Conservation (phyloP, 1,140 invertebrate species). For the Lordiphosa collinella region DNA sequence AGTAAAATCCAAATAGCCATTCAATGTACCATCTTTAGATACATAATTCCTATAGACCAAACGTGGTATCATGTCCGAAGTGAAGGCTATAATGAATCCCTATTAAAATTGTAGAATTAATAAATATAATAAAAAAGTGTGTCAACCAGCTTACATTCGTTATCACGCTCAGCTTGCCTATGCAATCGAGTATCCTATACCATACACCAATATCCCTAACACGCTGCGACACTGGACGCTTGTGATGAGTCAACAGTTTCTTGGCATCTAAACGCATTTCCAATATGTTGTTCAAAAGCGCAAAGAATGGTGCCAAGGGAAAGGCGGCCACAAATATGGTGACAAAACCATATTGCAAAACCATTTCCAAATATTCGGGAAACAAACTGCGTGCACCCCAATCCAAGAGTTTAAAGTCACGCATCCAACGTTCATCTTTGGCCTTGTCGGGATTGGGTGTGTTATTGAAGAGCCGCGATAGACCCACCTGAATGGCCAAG, state of each 20-base stretch:
- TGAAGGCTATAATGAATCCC: conserved; percentile 99
- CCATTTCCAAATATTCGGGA: conserved; percentile 98
- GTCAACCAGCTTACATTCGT: conserved; percentile 88
- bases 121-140: not conserved
- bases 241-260: conserved; percentile 91
- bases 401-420: conserved; percentile 93
- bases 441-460: conserved; percentile 71
- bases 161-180: conserved; percentile 94
- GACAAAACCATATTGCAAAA: conserved; percentile 94
- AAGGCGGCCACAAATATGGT: conserved; percentile 95
- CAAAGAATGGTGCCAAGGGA: conserved; percentile 93
- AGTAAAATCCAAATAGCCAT: conserved; percentile 91
- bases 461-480: conserved; percentile 58
- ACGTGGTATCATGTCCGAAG: conserved; percentile 97
- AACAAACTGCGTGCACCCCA: conserved; percentile 95
- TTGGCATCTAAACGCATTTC: conserved; percentile 94
- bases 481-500: conserved; percentile 82
- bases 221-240: conserved; percentile 90
- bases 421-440: conserved; percentile 88
- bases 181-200: conserved; percentile 93
- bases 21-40: conserved; percentile 83
- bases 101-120: conserved; percentile 73
- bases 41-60: conserved; percentile 88
- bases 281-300: conserved; percentile 92
- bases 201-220: conserved; percentile 94